Evolutionary conservation across 2,888 invertebrate species (phyloP), one percentile per base, ranked within the genome.

Genomic region (Holacanthella duospinosa): DNA sequence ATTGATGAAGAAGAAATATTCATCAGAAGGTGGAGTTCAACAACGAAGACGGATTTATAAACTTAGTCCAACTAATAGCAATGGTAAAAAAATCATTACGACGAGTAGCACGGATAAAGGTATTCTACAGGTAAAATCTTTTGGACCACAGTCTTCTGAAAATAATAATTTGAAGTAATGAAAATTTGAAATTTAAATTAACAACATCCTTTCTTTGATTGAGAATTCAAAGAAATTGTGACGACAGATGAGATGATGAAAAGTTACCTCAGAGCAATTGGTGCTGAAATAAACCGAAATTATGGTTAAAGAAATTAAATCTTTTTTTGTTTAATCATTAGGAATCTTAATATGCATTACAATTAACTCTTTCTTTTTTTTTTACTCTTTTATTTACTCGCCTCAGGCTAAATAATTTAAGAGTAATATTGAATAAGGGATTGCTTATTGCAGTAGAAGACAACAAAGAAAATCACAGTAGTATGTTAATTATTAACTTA

Each of bases 391-490:
- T 36, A n/a, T n/a, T n/a, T n/a, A n/a, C n/a, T n/a, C n/a, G n/a
- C n/a, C n/a, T n/a, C n/a, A n/a, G n/a, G 36, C 36, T 36, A 12
- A 16, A 36, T 12, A 6, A 12, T 36, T 36, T 36, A 36, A 36
- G 16, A 36, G 21, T 21, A n/a, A 48, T n/a, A 21, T 9, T n/a
- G 48, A 16, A 16, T 9, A n/a, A n/a, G 21, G 48, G 48, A 48
- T 48, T 48, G 48, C 12, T 48, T 48, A 48, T 48, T 48, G 48
- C 48, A 48, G 48, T 48, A 48, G 19, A 48, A 48, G 48, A 48
- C 19, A 21, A 48, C 19, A 48, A 48, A 48, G 48, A 48, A n/a
- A 48, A 48, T 48, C 48, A 48, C 48, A 48, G 48, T 48, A 48
- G 48, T 48, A 48, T 48, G 6, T 48, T 48, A 48, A 48, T 21